A percentile compares a stretch with the other conserved stretches of the same genome.
phyloP scores from a whole-genome alignment of 2,888 invertebrate genomes.

The Drosophila conformis region DNA sequence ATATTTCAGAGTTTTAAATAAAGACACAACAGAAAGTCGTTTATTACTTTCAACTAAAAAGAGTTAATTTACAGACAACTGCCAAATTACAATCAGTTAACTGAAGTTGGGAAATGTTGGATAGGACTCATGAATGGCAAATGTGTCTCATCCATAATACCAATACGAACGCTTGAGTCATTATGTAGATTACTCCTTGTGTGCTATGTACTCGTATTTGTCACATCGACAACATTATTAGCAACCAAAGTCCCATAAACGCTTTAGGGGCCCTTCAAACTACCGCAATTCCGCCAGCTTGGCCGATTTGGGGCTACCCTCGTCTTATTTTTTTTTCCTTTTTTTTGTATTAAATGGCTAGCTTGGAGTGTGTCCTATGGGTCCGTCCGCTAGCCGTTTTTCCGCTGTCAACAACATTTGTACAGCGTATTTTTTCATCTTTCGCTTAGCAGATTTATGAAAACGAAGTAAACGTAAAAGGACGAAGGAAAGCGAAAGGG shows the following conservation, averaged over 20 bases:
- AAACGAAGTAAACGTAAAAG: slow-evolving; percentile 36
- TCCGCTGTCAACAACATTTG: slow-evolving; percentile 80
- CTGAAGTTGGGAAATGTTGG: slow-evolving; percentile 2
- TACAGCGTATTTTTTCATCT: slow-evolving; percentile 65
- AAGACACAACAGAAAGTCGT: neutral
- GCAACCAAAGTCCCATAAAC: slow-evolving; percentile 71
- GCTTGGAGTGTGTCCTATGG: slow-evolving; percentile 39
- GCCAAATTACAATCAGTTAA: neutral
- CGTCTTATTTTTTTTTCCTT: slow-evolving; percentile 40
- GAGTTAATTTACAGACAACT: neutral
- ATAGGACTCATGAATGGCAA: neutral
- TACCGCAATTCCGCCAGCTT: slow-evolving; percentile 64
- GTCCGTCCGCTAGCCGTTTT: slow-evolving; percentile 36
- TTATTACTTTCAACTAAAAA: neutral
- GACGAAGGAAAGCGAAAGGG: slow-evolving; percentile 30
- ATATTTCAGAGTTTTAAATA: neutral
- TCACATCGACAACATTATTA: slow-evolving; percentile 78
- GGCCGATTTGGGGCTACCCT: slow-evolving; percentile 71
- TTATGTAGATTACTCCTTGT: slow-evolving; percentile 47
- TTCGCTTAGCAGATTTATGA: slow-evolving; percentile 70
- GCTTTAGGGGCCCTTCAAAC: slow-evolving; percentile 44
- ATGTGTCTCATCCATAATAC: neutral
- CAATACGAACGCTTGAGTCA: slow-evolving; percentile 21
- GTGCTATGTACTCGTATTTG: slow-evolving; percentile 48
- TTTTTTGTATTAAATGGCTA: slow-evolving; percentile 55